Percentiles rank a stretch among this genome's conserved stretches.
These are phyloP conservation scores for Adelognathus sp. DNA, from an alignment of 2,888 invertebrate genomes.

Conservation along the genomic window DNA sequence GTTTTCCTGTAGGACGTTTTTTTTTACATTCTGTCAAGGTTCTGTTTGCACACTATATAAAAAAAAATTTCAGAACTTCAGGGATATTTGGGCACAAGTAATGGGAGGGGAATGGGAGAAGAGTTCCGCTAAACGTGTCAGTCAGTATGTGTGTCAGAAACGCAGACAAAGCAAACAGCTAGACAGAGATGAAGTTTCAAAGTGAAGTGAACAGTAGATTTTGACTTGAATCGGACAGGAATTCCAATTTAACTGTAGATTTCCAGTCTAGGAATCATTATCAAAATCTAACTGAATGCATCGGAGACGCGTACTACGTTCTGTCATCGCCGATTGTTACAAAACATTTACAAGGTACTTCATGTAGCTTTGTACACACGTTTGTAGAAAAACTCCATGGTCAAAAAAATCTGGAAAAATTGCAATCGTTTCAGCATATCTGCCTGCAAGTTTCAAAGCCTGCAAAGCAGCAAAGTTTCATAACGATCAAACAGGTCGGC, in stretches of 20 bases:
- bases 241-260: neutral
- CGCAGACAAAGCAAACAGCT: neutral
- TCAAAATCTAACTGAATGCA: too few relatives aligned
- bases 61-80: neutral
- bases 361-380: too few relatives aligned
- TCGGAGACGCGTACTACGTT: too few relatives aligned
- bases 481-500: too few relatives aligned
- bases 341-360: neutral
- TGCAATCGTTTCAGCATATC: neutral
- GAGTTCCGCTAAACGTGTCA: neutral
- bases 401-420: neutral
- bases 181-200: neutral
- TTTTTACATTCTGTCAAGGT: neutral
- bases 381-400: too few relatives aligned
- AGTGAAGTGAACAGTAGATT: too few relatives aligned
- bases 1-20: neutral
- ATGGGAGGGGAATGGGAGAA: neutral
- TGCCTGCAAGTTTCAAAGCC: neutral
- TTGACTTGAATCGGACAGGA: too few relatives aligned
- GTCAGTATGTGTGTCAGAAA: neutral
- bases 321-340: too few relatives aligned
- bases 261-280: neutral
- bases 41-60: neutral
- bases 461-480: conserved; percentile 37
- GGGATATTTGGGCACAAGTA: neutral